Evolutionary conservation across 92 coral and sea anemone genomes (phyloP), one percentile per base, ranked within the genome.

Genomic region (Micromussa lordhowensis): DNA sequence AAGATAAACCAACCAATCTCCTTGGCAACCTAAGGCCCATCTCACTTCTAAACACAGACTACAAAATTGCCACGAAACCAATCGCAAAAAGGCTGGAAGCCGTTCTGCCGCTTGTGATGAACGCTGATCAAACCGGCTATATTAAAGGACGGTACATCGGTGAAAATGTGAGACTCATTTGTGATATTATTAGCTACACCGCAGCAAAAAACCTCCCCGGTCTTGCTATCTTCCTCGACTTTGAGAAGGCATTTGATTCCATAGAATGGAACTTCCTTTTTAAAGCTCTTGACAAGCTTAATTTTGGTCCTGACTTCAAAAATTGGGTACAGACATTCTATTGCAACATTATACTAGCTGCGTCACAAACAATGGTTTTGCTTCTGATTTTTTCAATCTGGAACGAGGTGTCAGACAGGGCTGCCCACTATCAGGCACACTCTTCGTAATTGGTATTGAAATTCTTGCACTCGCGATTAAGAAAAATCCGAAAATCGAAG

Each of bases 191-290:
- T 18, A 53, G 77, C 24, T 58, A 85, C 66, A 80, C 77, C 72
- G 83, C 87, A 64, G 21, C 77, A 79, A 58, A 80, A 59, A 74
- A 64, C 26, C 69, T 86, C 17, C 35, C 90, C 31, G 84, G 90
- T 16, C 82, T 90, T 55, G 66, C 86, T 34, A n/a, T 90, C 15
- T 84, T 84, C 75, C 35, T 69, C 55, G 92, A 89, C 75, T 84
- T 90, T 69, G 63, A 84, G 63, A 90, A 80, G 61, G 90, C 93
- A 26, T 90, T 90, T 72, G 93, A 90, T 85, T 58, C 84, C n/a
- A n/a, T 59, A 53, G 86, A 90, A 85, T 81, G 90, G 90, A 24
- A 58, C 18, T 91, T 91, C 63, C 64, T 75, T 31, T 73, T 44
- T 53, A n/a, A 86, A 18, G 82, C 73, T 49, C 35, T 86, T 6